Evolutionary conservation across 1,140 invertebrate genomes (phyloP), one percentile per base, ranked within the genome.

Genomic region (Hyphantria cunea): DNA sequence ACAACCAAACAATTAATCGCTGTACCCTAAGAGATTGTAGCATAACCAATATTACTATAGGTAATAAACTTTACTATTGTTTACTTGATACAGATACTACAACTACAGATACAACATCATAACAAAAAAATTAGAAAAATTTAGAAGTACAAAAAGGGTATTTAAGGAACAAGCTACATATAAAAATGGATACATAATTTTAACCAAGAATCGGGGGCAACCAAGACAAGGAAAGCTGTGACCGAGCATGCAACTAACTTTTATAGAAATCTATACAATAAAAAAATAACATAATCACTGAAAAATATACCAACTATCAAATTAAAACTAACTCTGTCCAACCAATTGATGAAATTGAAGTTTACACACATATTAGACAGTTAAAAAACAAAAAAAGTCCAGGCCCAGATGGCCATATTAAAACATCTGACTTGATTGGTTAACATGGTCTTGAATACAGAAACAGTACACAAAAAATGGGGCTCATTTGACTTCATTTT

Each of bases 1-100:
- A 13, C 14, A 69, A 33, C 42, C 66, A 68, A 65, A 58, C 47
- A 0, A 33, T 67, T 34, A 67, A 69, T 49, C 64, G 39, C 47
- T 71, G 64, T 65, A n/a, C 42, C 10, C 56, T 55, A 12, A 17
- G 33, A n/a, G 34, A 61, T 34, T 67, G 53, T 6, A 68, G 64
- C 12, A 48, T 9, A 25, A 41, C 4, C 51, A 51, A 14, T 44
- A 68, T 68, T 54, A 64, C 54, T 45, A 68, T 25, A 25, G 17
- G 17, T 25, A 25, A 25, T 25, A 25, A 25, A 25, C 2, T 25
- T 25, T 25, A 25, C 17, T 25, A 5, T 25, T 25, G 17, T 5
- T 25, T 25, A 25, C 17, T 25, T 25, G 17, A 25, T 25, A 25
- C 17, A 5, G 17, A n/a, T 41, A 41, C 11, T 4, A 41, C 11